Conservation (phyloP, 2,797 vertebrate genomes). For the Poecilia picta region DNA sequence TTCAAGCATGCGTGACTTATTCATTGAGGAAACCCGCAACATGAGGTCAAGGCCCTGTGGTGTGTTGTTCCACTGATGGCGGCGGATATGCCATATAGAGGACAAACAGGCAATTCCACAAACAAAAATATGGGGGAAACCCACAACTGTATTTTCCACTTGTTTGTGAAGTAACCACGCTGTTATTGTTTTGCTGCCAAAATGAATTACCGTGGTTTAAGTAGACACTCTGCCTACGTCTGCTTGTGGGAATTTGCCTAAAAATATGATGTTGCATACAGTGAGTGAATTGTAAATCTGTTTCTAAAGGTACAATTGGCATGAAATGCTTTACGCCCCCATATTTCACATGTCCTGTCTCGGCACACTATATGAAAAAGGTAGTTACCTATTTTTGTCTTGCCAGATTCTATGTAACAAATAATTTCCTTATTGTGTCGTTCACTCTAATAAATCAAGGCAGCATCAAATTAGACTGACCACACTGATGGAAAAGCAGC, state of each 20-base stretch:
- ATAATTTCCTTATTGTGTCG: not conserved
- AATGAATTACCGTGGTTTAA: conserved; percentile 66
- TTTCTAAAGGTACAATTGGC: not conserved
- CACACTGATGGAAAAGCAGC: not conserved
- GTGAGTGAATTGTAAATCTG: not conserved
- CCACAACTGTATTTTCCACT: conserved; percentile 71
- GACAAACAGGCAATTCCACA: conserved; percentile 75
- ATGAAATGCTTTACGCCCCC: not conserved
- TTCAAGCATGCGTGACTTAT: conserved; percentile 53
- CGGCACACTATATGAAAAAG: not conserved
- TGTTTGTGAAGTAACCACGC: conserved; percentile 71
- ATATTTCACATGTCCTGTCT: not conserved
- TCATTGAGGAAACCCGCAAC: conserved; percentile 69
- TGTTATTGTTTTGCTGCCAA: conserved; percentile 79
- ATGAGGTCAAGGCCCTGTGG: conserved; percentile 75
- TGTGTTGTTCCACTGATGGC: conserved; percentile 67
- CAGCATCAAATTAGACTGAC: not conserved
- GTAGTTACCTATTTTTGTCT: not conserved
- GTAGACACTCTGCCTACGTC: conserved; percentile 40
- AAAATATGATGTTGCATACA: not conserved
- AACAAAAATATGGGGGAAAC: conserved; percentile 77
- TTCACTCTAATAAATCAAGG: not conserved
- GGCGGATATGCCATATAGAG: conserved; percentile 77
- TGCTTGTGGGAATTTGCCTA: conserved; percentile 34
- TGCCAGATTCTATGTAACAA: not conserved